Percentiles rank a stretch among this genome's conserved stretches.
Evolutionary conservation across 1,140 invertebrate species (phyloP).

Genomic region (Pogonomyrmex barbatus): DNA sequence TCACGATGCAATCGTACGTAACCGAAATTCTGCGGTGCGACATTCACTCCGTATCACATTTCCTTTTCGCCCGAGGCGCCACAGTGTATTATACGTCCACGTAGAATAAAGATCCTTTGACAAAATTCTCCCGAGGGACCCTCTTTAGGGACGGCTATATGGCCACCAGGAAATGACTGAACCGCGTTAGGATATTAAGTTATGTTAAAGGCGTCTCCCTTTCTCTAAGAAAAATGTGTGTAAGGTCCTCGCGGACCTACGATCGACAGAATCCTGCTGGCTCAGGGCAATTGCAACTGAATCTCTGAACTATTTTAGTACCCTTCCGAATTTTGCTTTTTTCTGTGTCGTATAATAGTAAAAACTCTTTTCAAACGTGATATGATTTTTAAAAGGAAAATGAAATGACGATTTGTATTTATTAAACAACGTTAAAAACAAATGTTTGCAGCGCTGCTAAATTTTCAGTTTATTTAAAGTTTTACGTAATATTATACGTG

Average conservation of each 20-base stretch:
- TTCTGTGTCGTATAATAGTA: neutral
- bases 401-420: neutral
- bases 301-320: slow-evolving; percentile 40
- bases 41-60: slow-evolving; percentile 79
- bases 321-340: neutral
- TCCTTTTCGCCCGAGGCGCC: slow-evolving; percentile 80
- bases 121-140: slow-evolving; percentile 85
- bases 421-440: too few relatives aligned
- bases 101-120: slow-evolving; percentile 86
- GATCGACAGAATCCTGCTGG: slow-evolving; percentile 58
- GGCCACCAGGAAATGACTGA: slow-evolving; percentile 86
- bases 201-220: slow-evolving; percentile 79
- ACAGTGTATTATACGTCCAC: slow-evolving; percentile 84
- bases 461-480: neutral
- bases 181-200: slow-evolving; percentile 86
- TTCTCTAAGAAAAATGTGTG: slow-evolving; percentile 76
- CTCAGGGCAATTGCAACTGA: slow-evolving; percentile 59
- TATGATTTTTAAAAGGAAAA: neutral
- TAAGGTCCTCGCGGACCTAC: slow-evolving; percentile 52
- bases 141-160: slow-evolving; percentile 82
- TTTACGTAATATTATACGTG: neutral
- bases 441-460: neutral
- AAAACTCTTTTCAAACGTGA: neutral
- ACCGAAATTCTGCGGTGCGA: slow-evolving; percentile 77
- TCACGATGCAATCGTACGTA: slow-evolving; percentile 73